phyloP scores from a whole-genome alignment of 2,888 invertebrate species.

The Cataglyphis rosenhaueri region DNA sequence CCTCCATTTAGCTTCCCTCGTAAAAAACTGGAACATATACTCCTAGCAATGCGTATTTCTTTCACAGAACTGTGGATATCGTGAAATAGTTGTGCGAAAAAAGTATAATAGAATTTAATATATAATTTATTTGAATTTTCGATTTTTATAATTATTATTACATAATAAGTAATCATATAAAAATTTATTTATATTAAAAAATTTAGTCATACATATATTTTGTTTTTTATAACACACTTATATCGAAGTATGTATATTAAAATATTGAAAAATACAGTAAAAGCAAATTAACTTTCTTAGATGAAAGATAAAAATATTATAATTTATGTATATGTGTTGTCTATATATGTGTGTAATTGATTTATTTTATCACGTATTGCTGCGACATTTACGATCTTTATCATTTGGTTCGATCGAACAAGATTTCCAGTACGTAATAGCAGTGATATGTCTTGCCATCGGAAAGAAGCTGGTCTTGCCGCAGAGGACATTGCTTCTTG shows the following conservation, averaged over 20 bases:
- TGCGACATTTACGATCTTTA: slow-evolving; percentile 18
- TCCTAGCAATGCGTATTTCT: slow-evolving; percentile 59
- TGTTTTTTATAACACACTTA: not conserved
- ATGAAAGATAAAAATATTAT: not conserved
- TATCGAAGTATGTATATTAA: not conserved
- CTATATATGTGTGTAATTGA: not conserved
- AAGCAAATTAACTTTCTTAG: not conserved
- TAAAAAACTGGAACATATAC: slow-evolving; percentile 75
- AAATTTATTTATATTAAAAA: not conserved
- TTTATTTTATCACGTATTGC: slow-evolving; percentile 20
- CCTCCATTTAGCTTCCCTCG: slow-evolving; percentile 76
- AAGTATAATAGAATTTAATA: not conserved
- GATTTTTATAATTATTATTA: not conserved
- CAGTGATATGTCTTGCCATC: slow-evolving; percentile 67
- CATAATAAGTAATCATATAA: not conserved
- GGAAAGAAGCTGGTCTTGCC: slow-evolving; percentile 45
- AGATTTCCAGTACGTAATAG: slow-evolving; percentile 45
- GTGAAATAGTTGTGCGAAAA: slow-evolving; percentile 23
- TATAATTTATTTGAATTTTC: not conserved
- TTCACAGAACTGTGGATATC: slow-evolving; percentile 40
- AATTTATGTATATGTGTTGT: not conserved
- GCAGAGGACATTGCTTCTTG: not conserved
- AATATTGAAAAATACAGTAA: not conserved
- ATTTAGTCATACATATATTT: too few species aligned
- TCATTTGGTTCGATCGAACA: slow-evolving; percentile 17